Conservation (phyloP, 2,797 vertebrate species). For the Crax fasciolata region DNA sequence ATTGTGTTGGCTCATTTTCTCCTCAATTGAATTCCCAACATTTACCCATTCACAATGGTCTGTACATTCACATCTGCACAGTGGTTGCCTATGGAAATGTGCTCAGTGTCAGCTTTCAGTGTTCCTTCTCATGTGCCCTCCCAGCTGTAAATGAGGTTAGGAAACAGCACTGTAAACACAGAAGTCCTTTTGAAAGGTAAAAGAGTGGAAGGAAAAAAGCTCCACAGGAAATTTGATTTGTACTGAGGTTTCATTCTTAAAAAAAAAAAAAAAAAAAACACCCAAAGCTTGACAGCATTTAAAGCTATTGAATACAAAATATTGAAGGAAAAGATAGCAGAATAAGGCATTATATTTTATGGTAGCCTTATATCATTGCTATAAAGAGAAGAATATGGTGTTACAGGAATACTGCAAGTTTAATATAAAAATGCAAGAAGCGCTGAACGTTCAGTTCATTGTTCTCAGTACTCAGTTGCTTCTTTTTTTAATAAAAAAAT, state of each 20-base stretch:
- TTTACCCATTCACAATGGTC: neutral
- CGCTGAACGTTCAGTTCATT: constrained; percentile 57
- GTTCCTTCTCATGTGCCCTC: constrained; percentile 10
- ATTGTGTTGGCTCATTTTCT: constrained; percentile 33
- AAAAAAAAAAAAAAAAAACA: neutral
- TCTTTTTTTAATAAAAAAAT: neutral
- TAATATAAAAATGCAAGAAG: constrained; percentile 39
- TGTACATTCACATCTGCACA: constrained; percentile 19
- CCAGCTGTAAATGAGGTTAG: constrained; percentile 58
- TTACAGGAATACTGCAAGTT: constrained; percentile 22
- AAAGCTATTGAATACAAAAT: constrained; percentile 28
- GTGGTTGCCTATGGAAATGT: neutral
- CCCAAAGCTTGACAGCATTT: constrained; percentile 38
- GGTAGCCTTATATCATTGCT: neutral
- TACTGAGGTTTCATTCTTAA: neutral
- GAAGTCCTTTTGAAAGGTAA: constrained; percentile 10
- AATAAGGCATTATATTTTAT: neutral
- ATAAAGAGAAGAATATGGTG: constrained; percentile 4
- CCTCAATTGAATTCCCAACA: constrained; percentile 33
- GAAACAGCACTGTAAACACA: constrained; percentile 29
- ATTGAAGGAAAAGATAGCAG: constrained; percentile 59
- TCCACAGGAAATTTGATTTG: constrained; percentile 37
- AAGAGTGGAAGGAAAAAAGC: neutral
- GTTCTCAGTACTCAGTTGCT: neutral
- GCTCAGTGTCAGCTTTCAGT: constrained; percentile 24